Percentiles rank a stretch among this genome's conserved stretches.
These are phyloP conservation scores for Molorchus minor DNA, from an alignment of 2,888 invertebrate species.

Conservation along the genomic window DNA sequence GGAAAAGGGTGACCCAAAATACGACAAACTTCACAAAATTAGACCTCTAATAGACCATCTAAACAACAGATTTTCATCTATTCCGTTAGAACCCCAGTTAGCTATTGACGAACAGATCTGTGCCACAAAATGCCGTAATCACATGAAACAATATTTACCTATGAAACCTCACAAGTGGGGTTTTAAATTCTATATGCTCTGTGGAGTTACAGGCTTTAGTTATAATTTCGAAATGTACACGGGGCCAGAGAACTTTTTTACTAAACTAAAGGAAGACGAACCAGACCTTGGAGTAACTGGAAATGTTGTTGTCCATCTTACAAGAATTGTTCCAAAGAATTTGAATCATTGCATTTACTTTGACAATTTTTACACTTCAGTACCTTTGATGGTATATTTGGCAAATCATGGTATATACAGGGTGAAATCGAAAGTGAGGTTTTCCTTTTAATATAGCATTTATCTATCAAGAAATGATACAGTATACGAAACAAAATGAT, in stretches of 20 bases:
- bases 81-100: neutral
- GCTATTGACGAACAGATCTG: neutral
- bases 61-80: neutral
- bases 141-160: conserved; percentile 5
- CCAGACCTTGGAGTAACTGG: conserved; percentile 1
- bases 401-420: neutral
- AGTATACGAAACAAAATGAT: too few species aligned
- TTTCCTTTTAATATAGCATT: too few species aligned
- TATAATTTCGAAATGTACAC: conserved; percentile 20
- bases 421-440: too few species aligned
- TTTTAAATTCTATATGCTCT: neutral
- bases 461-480: too few species aligned
- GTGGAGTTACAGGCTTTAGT: conserved; percentile 4
- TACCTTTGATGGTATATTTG: neutral
- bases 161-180: conserved; percentile 14
- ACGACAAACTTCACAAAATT: neutral
- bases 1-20: neutral
- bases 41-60: neutral
- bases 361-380: neutral
- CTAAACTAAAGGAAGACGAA: neutral
- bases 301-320: conserved; percentile 15
- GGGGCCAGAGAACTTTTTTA: conserved; percentile 9
- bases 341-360: conserved; percentile 30
- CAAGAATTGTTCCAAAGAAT: conserved; percentile 6
- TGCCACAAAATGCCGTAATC: neutral